A percentile compares a stretch with the other conserved stretches of the same genome.
Conservation (phyloP, 2,888 invertebrate genomes). For the Ormyrus pomaceus region DNA sequence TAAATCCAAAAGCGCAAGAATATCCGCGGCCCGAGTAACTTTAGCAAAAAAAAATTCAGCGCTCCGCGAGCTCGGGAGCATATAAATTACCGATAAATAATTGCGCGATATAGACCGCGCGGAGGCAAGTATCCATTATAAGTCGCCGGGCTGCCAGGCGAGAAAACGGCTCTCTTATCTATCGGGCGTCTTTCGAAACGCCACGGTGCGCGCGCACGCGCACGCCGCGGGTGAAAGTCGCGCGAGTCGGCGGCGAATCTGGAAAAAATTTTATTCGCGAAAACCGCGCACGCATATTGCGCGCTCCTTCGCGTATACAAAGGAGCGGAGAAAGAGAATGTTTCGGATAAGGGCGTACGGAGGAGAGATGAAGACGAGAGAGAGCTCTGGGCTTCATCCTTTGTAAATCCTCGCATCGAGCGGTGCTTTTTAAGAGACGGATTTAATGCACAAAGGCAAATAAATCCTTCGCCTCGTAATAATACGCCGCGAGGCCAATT, state of each 20-base stretch:
- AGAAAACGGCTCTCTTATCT: conserved; percentile 33
- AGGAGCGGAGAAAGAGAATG: no score
- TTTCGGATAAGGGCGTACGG: no score
- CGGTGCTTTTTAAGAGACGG: no score
- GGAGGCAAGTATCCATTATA: not conserved
- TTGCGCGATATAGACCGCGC: not conserved
- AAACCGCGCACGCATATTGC: conserved; percentile 1
- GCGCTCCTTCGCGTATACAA: no score
- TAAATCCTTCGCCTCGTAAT: not conserved
- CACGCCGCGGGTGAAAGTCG: conserved; percentile 32
- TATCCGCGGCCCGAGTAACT: not conserved
- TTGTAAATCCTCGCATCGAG: no score
- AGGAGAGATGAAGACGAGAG: no score
- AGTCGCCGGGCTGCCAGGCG: conserved; percentile 5
- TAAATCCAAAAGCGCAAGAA: not conserved
- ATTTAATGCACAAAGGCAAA: no score
- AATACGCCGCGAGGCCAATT: conserved; percentile 10
- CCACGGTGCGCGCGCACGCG: not conserved
- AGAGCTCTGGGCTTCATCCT: no score
- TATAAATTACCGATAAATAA: conserved; percentile 44
- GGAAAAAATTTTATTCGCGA: conserved; percentile 24
- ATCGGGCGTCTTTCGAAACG: conserved; percentile 41
- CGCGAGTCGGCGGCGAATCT: not conserved
- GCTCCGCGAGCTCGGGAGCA: no score
- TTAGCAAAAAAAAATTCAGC: not conserved